These are phyloP conservation scores for Decapterus maruadsi DNA, from an alignment of 2,797 vertebrate species.

Conservation along the genomic window DNA sequence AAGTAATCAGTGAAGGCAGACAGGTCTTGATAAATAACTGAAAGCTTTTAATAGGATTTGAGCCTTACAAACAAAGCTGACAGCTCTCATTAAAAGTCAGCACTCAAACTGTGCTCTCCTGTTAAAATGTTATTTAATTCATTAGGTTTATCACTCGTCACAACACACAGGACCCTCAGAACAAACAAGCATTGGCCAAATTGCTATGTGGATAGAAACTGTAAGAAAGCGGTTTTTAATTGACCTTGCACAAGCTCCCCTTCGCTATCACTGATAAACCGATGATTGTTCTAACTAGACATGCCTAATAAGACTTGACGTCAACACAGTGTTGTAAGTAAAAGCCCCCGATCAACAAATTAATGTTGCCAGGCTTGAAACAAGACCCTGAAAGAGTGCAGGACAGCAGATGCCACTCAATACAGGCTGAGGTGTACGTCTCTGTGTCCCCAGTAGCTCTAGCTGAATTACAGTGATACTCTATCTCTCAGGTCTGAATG, in stretches of 20 bases:
- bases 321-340: conserved; percentile 29
- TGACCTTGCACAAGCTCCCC: conserved; percentile 43
- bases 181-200: conserved; percentile 76
- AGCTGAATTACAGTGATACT: conserved; percentile 67
- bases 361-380: conserved; percentile 36
- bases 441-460: conserved; percentile 43
- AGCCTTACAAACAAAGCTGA: conserved; percentile 83
- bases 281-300: conserved; percentile 39
- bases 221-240: conserved; percentile 71
- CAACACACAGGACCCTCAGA: conserved; percentile 65
- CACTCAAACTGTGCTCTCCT: conserved; percentile 75
- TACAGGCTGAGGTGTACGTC: conserved; percentile 22
- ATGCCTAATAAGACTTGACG: conserved; percentile 38
- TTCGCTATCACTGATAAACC: conserved; percentile 40
- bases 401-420: conserved; percentile 28
- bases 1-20: conserved; percentile 79
- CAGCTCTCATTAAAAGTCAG: conserved; percentile 82
- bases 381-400: conserved; percentile 22
- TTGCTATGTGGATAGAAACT: conserved; percentile 63
- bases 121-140: conserved; percentile 76
- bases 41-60: conserved; percentile 85
- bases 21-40: conserved; percentile 80
- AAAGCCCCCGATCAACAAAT: conserved; percentile 49
- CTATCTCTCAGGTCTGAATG: conserved; percentile 67
- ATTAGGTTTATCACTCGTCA: conserved; percentile 78